Evolutionary conservation across 2,888 invertebrate species (phyloP).

Genomic region (Tyria jacobaeae): DNA sequence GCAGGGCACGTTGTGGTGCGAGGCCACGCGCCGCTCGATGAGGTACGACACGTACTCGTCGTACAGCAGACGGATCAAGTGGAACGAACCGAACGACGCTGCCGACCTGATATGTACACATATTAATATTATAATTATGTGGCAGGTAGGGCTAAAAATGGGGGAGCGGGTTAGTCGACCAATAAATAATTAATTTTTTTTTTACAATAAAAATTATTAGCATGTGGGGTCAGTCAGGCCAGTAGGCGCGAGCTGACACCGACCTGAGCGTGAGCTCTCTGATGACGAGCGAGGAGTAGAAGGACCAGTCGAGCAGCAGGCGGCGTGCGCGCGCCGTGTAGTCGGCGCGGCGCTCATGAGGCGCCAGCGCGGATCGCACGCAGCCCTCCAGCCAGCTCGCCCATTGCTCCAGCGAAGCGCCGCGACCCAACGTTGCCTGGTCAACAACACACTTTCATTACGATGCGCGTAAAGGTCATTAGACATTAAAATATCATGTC

Average conservation of each 20-base stretch:
- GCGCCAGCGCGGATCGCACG: conserved; percentile 92
- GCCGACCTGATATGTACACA: conserved; percentile 89
- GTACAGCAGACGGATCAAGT: conserved; percentile 97
- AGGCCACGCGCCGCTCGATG: conserved; percentile 98
- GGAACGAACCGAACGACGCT: conserved; percentile 99
- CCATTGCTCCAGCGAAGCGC: conserved; percentile 98
- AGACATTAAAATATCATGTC: neutral
- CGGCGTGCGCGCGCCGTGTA: conserved; percentile 91
- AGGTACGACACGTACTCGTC: conserved; percentile 99
- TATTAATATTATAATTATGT: neutral
- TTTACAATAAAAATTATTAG: too few species aligned
- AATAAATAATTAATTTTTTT: too few species aligned
- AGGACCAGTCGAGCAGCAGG: conserved; percentile 99
- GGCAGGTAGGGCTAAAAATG: neutral
- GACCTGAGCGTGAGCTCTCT: conserved; percentile 95
- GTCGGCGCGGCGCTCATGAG: neutral
- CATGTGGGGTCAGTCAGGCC: neutral
- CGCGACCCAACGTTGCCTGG: conserved; percentile 93
- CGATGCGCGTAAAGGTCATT: too few species aligned
- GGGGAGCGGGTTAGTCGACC: neutral
- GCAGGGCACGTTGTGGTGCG: conserved; percentile 95
- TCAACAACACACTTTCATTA: neutral
- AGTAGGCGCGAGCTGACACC: neutral
- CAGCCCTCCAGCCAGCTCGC: conserved; percentile 98
- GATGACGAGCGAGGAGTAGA: conserved; percentile 99